Conservation (phyloP, 1,140 invertebrate genomes). For the Camponotus vicinus region DNA sequence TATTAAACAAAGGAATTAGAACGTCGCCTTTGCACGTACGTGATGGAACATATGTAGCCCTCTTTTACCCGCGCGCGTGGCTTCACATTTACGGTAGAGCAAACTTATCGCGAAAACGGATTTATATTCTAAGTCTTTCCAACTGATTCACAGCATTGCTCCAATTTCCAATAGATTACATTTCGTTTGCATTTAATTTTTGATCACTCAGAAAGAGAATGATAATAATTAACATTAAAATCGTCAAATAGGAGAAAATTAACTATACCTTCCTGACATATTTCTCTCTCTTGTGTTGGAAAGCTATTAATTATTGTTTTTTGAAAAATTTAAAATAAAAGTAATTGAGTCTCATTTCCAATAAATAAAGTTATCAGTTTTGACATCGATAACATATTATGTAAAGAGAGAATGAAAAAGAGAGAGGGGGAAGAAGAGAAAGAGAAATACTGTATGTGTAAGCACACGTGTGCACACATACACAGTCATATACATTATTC, state of each 20-base stretch:
- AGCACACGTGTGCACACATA: too few species aligned
- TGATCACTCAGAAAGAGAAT: not conserved
- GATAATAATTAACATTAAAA: conserved; percentile 12
- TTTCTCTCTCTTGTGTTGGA: not conserved
- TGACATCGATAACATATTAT: not conserved
- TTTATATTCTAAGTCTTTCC: conserved; percentile 30
- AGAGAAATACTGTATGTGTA: too few species aligned
- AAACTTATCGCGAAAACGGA: conserved; percentile 33
- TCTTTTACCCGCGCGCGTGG: not conserved
- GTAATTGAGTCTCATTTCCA: not conserved
- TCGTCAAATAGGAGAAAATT: not conserved
- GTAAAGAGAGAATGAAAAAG: too few species aligned
- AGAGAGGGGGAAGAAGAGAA: too few species aligned
- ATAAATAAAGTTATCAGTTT: not conserved
- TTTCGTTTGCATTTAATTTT: not conserved
- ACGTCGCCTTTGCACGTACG: conserved; percentile 20
- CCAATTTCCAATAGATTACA: not conserved
- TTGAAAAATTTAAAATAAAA: too few species aligned
- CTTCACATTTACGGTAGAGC: conserved; percentile 9
- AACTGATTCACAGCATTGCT: not conserved
- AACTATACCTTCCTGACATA: not conserved
- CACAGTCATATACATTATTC: not conserved
- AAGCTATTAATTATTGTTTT: too few species aligned
- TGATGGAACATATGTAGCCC: conserved; percentile 6
- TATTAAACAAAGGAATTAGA: conserved; percentile 58